A percentile compares a stretch with the other conserved stretches of the same genome.
Evolutionary conservation across 1,140 invertebrate genomes (phyloP).

Genomic region (Sarcophaga bullata): DNA sequence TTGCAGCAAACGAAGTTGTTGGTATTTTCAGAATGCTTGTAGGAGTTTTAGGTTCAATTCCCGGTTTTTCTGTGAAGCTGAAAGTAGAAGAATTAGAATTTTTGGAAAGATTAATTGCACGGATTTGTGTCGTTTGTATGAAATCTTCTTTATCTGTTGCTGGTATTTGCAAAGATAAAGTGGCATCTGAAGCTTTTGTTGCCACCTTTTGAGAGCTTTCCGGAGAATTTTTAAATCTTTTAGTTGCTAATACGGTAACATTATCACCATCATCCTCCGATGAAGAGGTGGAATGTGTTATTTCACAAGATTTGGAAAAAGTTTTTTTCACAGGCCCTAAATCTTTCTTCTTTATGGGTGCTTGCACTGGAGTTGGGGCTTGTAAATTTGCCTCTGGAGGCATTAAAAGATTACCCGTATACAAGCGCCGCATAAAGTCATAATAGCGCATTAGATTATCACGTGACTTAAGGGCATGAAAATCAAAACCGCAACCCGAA

Average conservation of each 20-base stretch:
- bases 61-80: slow-evolving; percentile 23
- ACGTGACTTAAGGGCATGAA: slow-evolving; percentile 57
- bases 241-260: not conserved
- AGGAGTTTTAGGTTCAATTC: not conserved
- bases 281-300: not conserved
- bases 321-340: not conserved
- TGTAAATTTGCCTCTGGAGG: slow-evolving; percentile 1
- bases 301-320: not conserved
- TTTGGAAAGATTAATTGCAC: slow-evolving; percentile 47
- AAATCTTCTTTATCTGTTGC: slow-evolving; percentile 12
- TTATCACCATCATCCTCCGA: slow-evolving; percentile 17
- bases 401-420: slow-evolving; percentile 49
- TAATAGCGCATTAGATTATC: slow-evolving; percentile 61
- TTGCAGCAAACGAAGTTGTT: slow-evolving; percentile 43
- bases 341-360: not conserved
- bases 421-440: slow-evolving; percentile 62
- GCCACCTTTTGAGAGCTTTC: not conserved
- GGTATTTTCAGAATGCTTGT: not conserved
- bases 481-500: slow-evolving; percentile 48
- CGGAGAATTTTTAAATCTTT: slow-evolving; percentile 23
- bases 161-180: not conserved
- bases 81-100: slow-evolving; percentile 44
- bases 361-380: not conserved
- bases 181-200: slow-evolving; percentile 19
- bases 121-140: slow-evolving; percentile 16